Conservation (phyloP, 2,797 vertebrate genomes). For the Pelodytes ibericus region DNA sequence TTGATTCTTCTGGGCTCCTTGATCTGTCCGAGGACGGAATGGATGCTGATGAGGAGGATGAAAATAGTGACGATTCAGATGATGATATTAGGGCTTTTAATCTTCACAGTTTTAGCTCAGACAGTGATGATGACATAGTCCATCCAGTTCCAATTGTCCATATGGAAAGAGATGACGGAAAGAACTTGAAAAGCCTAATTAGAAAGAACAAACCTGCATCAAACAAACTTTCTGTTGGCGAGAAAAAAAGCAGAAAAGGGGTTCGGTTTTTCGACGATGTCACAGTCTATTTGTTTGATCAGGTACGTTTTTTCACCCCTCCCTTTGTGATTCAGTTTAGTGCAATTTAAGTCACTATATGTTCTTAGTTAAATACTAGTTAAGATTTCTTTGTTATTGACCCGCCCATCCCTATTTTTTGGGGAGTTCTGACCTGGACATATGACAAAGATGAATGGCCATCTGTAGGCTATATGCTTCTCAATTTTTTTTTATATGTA, state of each 20-base stretch:
- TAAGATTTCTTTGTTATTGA: no score
- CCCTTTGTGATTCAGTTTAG: no score
- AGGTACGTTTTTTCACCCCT: constrained; percentile 72
- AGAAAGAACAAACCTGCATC: constrained; percentile 66
- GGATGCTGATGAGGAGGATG: constrained; percentile 95
- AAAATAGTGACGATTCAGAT: constrained; percentile 88
- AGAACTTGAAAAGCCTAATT: constrained; percentile 87
- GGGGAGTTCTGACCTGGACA: no score
- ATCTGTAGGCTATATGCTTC: no score
- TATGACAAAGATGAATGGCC: no score
- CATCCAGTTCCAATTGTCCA: constrained; percentile 86
- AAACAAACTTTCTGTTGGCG: constrained; percentile 51
- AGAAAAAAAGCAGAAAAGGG: constrained; percentile 76
- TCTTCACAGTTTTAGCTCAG: constrained; percentile 87
- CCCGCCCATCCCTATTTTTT: no score
- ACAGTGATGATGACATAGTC: constrained; percentile 83
- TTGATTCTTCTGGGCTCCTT: constrained; percentile 70
- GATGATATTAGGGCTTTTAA: constrained; percentile 85
- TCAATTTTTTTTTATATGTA: no score
- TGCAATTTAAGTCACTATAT: no score
- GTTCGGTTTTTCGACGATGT: constrained; percentile 97
- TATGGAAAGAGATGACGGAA: constrained; percentile 73
- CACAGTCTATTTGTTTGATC: constrained; percentile 97
- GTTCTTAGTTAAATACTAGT: no score
- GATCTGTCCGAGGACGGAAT: constrained; percentile 82